Base-by-base conservation (phyloP, 2,888 invertebrate genomes). In the Electrophaes corylata region DNA sequence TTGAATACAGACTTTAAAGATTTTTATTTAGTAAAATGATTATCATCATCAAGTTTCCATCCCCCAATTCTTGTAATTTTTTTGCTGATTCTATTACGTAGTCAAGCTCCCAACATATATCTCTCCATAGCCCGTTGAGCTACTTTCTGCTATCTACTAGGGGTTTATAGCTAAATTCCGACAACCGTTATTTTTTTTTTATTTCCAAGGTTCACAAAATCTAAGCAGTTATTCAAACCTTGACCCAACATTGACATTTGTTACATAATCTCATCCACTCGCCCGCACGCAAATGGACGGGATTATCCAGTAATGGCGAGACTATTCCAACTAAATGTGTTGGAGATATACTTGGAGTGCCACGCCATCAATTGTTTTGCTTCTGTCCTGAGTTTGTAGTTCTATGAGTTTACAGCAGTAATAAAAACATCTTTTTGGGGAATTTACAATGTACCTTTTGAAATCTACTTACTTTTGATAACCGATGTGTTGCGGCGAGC, bases 251-350 rank as follows among this genome's bases (percentile, higher is more conserved):
- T 57, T 53, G 37, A 51, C 57, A 62, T 62, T 64, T 62, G 61
- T 69, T 62, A 64, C 66, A 60, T 63, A 65, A 62, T 56, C 51
- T 59, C 62, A 61, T 64, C 62, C 60, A 52, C 33, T 55, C 49
- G 54, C 76, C 58, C 78, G 70, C 73, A 76, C 73, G 79, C 78
- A 83, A 84, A 84, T 81, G 80, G 73, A 65, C 66, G 71, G 79
- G 81, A 84, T 86, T 83, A 83, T 76, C 69, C 76, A 66, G 77
- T 84, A 86, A 86, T 84, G 81, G 82, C 69, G 82, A 67, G 78
- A 81, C 81, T 78, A 83, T 86, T 84, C 72, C 71, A 62, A 72
- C 72, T 79, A 78, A 79, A 67, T 69, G 69, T 59, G 63, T 56
- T 43, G 64, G 64, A 66, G 61, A 64, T 68, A 66, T 64, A 67